phyloP scores from a whole-genome alignment of 1,140 invertebrate genomes.

The Monochamus saltuarius region DNA sequence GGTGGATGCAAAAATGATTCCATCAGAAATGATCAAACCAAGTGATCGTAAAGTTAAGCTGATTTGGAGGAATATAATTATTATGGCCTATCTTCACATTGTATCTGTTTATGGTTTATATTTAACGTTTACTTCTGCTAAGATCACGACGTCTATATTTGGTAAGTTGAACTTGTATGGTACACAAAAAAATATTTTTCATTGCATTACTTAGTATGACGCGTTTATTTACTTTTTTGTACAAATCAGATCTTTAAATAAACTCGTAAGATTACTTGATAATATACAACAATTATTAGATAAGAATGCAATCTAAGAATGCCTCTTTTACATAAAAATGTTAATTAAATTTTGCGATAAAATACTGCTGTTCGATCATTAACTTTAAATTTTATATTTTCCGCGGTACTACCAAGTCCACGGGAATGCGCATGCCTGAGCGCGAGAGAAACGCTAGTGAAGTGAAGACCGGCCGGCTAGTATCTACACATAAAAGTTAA shows the following conservation, averaged over 20 bases:
- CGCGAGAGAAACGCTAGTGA: too few species aligned
- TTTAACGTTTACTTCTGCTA: conserved; percentile 75
- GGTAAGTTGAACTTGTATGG: conserved; percentile 15
- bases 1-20: conserved; percentile 25
- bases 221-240: too few species aligned
- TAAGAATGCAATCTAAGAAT: neutral
- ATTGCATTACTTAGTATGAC: too few species aligned
- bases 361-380: too few species aligned
- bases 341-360: neutral
- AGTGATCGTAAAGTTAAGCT: conserved; percentile 61
- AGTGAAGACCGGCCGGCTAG: too few species aligned
- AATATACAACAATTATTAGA: neutral
- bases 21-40: conserved; percentile 37
- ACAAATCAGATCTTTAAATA: neutral
- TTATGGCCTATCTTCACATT: conserved; percentile 84
- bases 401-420: too few species aligned
- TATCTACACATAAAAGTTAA: too few species aligned
- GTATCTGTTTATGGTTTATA: conserved; percentile 84
- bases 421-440: too few species aligned
- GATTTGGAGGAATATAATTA: conserved; percentile 91
- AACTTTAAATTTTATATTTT: too few species aligned
- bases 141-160: conserved; percentile 53
- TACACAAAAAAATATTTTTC: too few species aligned
- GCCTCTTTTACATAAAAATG: neutral
- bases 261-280: neutral